Evolutionary conservation across 2,797 vertebrate genomes (phyloP).

Genomic region (Cryptoblepharus egeriae): DNA sequence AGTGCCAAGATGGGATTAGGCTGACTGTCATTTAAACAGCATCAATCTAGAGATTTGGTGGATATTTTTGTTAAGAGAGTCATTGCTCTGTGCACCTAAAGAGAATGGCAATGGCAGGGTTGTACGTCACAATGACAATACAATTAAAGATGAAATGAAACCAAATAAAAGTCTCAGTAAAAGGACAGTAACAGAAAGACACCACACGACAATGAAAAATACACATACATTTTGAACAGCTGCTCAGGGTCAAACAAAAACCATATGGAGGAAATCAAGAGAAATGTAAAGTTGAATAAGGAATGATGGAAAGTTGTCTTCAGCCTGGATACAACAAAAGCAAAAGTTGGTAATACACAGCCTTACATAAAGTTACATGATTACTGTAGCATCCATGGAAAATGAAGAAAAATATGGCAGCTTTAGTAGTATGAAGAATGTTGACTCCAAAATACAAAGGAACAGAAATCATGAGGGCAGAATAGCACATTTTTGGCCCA

Average conservation of each 20-base stretch:
- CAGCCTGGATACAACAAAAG: conserved; percentile 27
- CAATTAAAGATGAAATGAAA: conserved; percentile 40
- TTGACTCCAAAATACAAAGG: conserved; percentile 7
- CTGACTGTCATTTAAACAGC: too few species aligned
- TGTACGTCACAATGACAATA: conserved; percentile 27
- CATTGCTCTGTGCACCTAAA: conserved; percentile 23
- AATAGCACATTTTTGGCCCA: neutral
- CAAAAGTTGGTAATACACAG: conserved; percentile 6
- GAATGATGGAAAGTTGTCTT: conserved; percentile 53
- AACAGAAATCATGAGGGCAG: neutral
- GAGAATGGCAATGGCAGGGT: neutral
- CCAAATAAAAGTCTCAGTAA: conserved; percentile 48
- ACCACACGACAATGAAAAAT: conserved; percentile 54
- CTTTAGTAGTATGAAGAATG: neutral
- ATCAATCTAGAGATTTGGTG: too few species aligned
- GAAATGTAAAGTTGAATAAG: conserved; percentile 50
- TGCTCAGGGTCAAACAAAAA: conserved; percentile 61
- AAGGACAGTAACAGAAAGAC: conserved; percentile 46
- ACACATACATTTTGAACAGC: conserved; percentile 64
- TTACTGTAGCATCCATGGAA: neutral
- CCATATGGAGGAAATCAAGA: conserved; percentile 52
- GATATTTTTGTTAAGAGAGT: neutral
- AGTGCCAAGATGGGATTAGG: too few species aligned
- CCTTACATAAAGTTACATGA: neutral
- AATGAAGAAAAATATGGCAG: neutral